phyloP scores from a whole-genome alignment of 2,888 invertebrate species.

The Dorcus parallelipipedus region DNA sequence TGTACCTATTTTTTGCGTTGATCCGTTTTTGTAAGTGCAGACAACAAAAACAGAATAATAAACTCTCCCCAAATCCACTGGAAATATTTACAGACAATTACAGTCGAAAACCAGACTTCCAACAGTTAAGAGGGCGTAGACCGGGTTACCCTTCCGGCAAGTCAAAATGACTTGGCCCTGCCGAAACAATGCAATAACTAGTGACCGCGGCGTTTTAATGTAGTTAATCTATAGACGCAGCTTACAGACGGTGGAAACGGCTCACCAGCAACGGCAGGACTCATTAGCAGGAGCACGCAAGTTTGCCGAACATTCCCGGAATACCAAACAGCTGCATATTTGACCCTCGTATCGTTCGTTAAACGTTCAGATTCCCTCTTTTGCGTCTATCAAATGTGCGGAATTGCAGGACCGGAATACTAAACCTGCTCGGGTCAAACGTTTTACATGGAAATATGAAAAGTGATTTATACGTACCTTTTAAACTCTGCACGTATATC shows the following conservation, averaged over 20 bases:
- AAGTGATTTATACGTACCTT: no score
- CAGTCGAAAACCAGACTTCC: background rate
- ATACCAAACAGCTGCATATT: conserved; percentile 37
- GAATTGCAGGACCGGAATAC: conserved; percentile 29
- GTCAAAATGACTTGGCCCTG: background rate
- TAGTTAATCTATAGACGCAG: conserved; percentile 2
- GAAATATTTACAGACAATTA: no score
- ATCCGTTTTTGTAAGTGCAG: no score
- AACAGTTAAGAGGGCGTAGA: background rate
- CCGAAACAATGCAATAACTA: conserved; percentile 2
- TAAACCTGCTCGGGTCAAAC: conserved; percentile 13
- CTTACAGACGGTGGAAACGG: background rate
- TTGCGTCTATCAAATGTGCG: conserved; percentile 35
- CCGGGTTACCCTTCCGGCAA: no score
- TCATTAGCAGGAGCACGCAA: conserved; percentile 39
- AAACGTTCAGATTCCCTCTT: conserved; percentile 38
- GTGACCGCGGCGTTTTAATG: background rate
- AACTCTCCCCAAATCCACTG: no score
- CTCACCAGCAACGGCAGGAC: conserved; percentile 17
- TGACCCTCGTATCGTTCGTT: conserved; percentile 36
- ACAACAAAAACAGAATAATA: no score
- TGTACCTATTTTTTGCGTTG: no score
- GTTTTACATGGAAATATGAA: no score
- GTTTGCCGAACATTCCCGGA: conserved; percentile 37
- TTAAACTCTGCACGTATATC: no score